Evolutionary conservation across 2,797 vertebrate genomes (phyloP).

Genomic region (Synaphobranchus kaupii): DNA sequence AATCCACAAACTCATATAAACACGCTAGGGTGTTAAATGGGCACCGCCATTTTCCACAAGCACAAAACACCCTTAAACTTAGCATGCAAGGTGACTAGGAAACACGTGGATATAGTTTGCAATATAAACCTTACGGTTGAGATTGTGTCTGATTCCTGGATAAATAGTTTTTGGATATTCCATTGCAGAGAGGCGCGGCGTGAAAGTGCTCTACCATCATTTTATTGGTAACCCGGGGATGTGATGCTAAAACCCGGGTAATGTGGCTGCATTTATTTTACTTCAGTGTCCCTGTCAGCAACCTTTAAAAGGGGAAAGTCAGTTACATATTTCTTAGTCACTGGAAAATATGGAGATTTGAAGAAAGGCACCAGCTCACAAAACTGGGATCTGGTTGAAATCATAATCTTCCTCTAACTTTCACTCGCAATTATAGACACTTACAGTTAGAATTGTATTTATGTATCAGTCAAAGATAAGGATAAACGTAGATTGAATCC

Average conservation of each 20-base stretch:
- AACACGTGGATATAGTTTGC: no score
- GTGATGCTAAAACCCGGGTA: background rate
- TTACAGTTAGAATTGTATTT: background rate
- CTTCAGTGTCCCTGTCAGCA: background rate
- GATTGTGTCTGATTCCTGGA: no score
- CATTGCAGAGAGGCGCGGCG: no score
- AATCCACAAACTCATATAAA: no score
- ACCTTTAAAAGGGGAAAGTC: background rate
- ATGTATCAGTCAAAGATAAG: no score
- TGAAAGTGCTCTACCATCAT: background rate
- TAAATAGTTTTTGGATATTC: no score
- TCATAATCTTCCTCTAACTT: background rate
- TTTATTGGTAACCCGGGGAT: background rate
- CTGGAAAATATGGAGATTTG: background rate
- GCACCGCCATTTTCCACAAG: no score
- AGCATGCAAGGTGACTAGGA: no score
- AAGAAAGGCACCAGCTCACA: background rate
- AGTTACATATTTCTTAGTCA: background rate
- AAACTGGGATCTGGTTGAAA: background rate
- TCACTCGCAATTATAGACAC: background rate
- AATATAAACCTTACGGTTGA: no score
- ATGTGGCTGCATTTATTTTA: background rate
- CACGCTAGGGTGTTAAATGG: no score
- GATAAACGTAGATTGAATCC: no score
- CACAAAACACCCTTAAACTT: no score